Evolutionary conservation across 2,888 invertebrate species (phyloP), one percentile per base, ranked within the genome.

Genomic region (Diloba caeruleocephala): DNA sequence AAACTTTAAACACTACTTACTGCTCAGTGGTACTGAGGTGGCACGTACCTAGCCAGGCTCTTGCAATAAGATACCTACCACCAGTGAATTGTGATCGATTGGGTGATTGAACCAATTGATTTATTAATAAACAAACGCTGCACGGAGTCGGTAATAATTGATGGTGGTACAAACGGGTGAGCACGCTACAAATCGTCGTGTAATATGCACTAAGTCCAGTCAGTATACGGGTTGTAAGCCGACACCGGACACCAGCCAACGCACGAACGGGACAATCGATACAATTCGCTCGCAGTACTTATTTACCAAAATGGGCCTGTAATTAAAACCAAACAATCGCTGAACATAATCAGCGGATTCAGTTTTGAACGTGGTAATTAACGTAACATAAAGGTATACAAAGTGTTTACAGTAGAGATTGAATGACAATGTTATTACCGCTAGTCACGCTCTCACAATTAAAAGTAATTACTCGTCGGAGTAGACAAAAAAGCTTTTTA

Each of bases 291-390:
- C 41, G 44, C 49, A 50, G 55, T 76, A 68, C 62, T 74, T 70
- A 74, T 74, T 78, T 73, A 64, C 65, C 60, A 65, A 59, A 62
- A 60, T 63, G 50, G 44, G 60, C 45, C 56, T 48, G 71, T 82
- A 84, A 84, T 85, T 83, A 84, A 80, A 84, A 75, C 72, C 74
- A 80, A 83, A 84, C 81, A 84, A 74, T 64, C 61, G 52, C 63
- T 52, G 63, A 67, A 71, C 69, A 74, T 72, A 63, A 77, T 79
- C 78, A 76, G 59, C 43, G 60, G 36, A 49, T 62, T 68, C 52
- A 46, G 61, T 64, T 64, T 69, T 53, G 60, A 68, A 74, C 62
- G 55, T 38, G 37, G 59, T 49, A 38, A 55, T 66, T 59, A 57
- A 31, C 14, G 50, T 34, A 43, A 42, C 21, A 57, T 19, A 21